These are phyloP conservation scores for Myotis davidii DNA, from an alignment of 2,113 vertebrate genomes.

Conservation along the genomic window DNA sequence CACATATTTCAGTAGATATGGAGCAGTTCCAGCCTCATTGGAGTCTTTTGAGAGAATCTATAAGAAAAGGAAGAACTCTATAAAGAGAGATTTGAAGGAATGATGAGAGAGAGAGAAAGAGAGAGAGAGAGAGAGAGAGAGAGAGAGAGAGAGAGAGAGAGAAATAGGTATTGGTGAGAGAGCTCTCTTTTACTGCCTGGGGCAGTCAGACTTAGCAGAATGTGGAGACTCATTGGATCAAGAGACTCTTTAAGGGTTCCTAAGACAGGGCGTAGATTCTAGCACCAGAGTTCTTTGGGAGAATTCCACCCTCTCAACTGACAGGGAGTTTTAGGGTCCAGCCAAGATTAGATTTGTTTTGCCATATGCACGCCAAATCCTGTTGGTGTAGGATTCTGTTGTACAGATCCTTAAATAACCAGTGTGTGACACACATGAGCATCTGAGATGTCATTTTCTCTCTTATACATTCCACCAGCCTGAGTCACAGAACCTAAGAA, in stretches of 20 bases:
- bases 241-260: conserved; percentile 1
- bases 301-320: not conserved
- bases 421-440: not conserved
- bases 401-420: conserved; percentile 55
- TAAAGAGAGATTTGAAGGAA: not conserved
- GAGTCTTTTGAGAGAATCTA: not conserved
- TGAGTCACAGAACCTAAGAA: conserved; percentile 59
- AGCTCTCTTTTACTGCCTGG: not conserved
- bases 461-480: conserved; percentile 7
- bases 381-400: conserved; percentile 7
- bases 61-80: not conserved
- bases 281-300: not conserved
- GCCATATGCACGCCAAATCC: not conserved
- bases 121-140: not conserved
- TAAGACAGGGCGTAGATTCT: not conserved
- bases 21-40: not conserved
- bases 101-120: not conserved
- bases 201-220: not conserved
- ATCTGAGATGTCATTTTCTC: conserved; percentile 68
- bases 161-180: not conserved
- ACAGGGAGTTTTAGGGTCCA: not conserved
- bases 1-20: not conserved
- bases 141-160: not conserved
- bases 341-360: conserved; percentile 57
- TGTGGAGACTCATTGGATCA: not conserved